Base-by-base conservation (phyloP, 2,113 vertebrate species). In the Chaetorhynchus papuensis region DNA sequence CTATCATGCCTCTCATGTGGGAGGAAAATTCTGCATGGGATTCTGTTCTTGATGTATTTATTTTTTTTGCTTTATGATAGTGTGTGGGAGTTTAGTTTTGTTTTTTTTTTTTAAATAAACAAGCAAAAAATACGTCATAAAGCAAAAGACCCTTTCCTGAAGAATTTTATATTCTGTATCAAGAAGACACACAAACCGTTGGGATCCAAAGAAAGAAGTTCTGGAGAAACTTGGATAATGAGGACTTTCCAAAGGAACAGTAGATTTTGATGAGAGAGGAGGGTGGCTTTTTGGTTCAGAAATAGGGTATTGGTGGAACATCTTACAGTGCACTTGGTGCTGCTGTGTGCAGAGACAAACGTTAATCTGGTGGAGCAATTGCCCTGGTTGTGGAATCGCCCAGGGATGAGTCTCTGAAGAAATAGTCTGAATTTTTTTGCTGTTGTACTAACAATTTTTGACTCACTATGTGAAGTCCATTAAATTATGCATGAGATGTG, bases 401-500 rank as follows among this genome's bases (percentile, higher is more conserved):
- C 52, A 65, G 45, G 54, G 63, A 74, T 18, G 50, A 56, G 6
- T 64, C 66, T 78, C 76, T 39, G 35, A 87, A 92, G 57, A 64
- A 93, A 50, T 2, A 54, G 35, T 41, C 83, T 83, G 74, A 70
- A 31, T 3, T 83, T 93, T 92, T 74, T 60, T 56, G 72, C 75
- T 89, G 66, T 56, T 86, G 70, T 77, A 39, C 35, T 83, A 83
- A 91, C 78, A 65, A 70, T 45, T 94, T 93, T 96, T 89, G 86
- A 81, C 87, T 96, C 47, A 0, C 85, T 92, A 8, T 80, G 42
- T 87, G 86, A 94, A 89, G 44, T 13, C 63, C 59, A 47, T 83
- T 94, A 87, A 93, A 96, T 96, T 74, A 93, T 93, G 86, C 60
- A 94, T 57, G 90, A 94, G 93, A 57, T 72, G 61, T 89, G 72